phyloP scores from a whole-genome alignment of 2,888 invertebrate genomes.

The Orthonychiurus folsomi region DNA sequence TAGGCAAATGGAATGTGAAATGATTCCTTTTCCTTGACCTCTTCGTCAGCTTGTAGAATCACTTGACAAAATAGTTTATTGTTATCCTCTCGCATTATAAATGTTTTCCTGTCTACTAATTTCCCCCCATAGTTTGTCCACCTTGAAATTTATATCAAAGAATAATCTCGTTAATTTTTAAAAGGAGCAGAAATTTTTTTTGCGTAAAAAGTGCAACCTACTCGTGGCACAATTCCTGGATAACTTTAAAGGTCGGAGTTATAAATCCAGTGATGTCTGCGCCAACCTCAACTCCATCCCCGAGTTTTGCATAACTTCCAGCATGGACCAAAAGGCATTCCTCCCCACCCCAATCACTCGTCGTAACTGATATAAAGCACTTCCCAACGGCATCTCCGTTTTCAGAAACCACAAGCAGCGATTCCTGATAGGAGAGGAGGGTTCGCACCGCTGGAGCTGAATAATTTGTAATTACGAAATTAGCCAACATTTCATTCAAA shows the following conservation, averaged over 20 bases:
- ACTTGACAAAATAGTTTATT: conserved; percentile 20
- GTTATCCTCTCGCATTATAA: conserved; percentile 25
- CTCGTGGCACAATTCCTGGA: conserved; percentile 36
- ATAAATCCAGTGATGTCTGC: conserved; percentile 30
- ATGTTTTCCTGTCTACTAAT: conserved; percentile 30
- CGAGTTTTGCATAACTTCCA: conserved; percentile 28
- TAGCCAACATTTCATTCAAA: background rate
- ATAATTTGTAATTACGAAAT: no score
- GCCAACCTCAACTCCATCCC: conserved; percentile 28
- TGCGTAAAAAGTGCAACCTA: conserved; percentile 7
- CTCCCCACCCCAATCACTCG: conserved; percentile 21
- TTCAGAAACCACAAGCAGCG: conserved; percentile 32
- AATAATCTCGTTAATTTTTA: background rate
- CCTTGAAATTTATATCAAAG: conserved; percentile 13
- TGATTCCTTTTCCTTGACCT: no score
- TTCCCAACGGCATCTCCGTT: conserved; percentile 30
- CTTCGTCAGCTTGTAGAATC: no score
- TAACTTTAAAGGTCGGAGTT: conserved; percentile 19
- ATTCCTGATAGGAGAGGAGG: conserved; percentile 25
- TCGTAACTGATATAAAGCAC: conserved; percentile 20
- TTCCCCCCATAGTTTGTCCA: conserved; percentile 26
- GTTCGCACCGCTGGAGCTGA: conserved; percentile 7
- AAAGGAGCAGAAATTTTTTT: background rate
- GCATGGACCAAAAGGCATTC: conserved; percentile 29
- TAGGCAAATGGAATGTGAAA: conserved; percentile 19